Evolutionary conservation across 2,113 vertebrate species (phyloP), one percentile per base, ranked within the genome.

Genomic region (Phycodurus eques): DNA sequence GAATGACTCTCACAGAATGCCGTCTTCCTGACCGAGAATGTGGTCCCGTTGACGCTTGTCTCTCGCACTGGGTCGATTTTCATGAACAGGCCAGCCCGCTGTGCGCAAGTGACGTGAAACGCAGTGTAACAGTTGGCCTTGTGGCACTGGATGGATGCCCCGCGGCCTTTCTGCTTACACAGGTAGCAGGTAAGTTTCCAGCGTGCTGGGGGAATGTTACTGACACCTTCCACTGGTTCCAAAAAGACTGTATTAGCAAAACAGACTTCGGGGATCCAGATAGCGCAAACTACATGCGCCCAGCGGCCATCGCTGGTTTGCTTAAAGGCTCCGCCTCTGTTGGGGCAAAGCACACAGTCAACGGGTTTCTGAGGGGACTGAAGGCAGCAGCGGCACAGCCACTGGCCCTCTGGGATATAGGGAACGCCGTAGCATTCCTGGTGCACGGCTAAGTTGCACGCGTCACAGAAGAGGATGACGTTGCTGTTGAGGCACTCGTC

Each of bases 401-500:
- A 99, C 89, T 98, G 98, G 5, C 97, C 98, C 84, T 99, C 98
- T 0, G 98, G 98, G 85, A 98, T 96, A 22, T 99, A 98, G 82
- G 98, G 98, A 12, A 99, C 97, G 0, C 97, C 98, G 0, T 99
- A 99, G 82, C 98, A 99, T 85, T 99, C 98, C 91, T 98, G 97
- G 87, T 99, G 98, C 60, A 99, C 98, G 0, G 98, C 98, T 88
- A 99, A 89, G 83, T 99, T 99, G 87, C 97, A 99, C 67, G 98
- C 95, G 81, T 99, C 98, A 67, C 98, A 99, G 88, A 99, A 99
- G 14, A 99, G 93, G 83, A 99, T 99, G 80, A 98, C 97, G 0
- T 99, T 99, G 92, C 98, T 99, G 78, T 99, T 99, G 83, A 98
- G 96, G 83, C 98, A 99, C 82, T 99, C 98, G 0, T 99, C 98